phyloP scores from a whole-genome alignment of 2,888 invertebrate species.

The Operophtera brumata region DNA sequence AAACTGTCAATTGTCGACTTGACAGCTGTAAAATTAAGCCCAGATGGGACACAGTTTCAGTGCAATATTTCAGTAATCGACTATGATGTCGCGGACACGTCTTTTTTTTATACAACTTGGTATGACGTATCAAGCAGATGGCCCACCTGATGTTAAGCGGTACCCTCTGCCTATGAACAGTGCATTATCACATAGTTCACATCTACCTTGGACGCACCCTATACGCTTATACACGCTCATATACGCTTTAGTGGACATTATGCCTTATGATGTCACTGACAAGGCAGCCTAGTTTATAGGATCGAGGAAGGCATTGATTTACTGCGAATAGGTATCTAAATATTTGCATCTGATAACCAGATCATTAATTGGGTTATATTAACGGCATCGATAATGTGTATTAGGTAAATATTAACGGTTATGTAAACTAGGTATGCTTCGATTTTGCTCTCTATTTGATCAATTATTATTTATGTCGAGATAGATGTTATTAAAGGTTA shows the following conservation, averaged over 20 bases:
- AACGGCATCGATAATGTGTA: slow-evolving; percentile 1
- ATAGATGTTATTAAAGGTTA: no score
- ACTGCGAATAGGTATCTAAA: slow-evolving; percentile 28
- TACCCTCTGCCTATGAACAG: no score
- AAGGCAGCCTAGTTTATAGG: slow-evolving; percentile 30
- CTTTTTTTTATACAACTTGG: no score
- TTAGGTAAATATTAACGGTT: neutral
- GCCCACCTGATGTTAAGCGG: no score
- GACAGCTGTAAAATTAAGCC: neutral
- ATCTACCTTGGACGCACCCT: no score
- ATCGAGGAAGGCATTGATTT: slow-evolving; percentile 42
- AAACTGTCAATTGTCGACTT: neutral
- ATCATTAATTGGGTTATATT: slow-evolving; percentile 17
- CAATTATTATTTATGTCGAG: no score
- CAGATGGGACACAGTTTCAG: neutral
- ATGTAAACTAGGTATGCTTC: neutral
- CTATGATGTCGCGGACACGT: no score
- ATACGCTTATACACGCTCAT: no score
- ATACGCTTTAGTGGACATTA: neutral
- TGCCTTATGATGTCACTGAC: neutral
- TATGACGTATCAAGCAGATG: no score
- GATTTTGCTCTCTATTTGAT: no score
- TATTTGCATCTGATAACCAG: slow-evolving; percentile 22
- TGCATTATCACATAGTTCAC: no score
- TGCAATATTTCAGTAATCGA: neutral